Percentiles rank a stretch among this genome's conserved stretches.
Conservation (phyloP, 2,888 invertebrate genomes). For the Phalangium opilio region DNA sequence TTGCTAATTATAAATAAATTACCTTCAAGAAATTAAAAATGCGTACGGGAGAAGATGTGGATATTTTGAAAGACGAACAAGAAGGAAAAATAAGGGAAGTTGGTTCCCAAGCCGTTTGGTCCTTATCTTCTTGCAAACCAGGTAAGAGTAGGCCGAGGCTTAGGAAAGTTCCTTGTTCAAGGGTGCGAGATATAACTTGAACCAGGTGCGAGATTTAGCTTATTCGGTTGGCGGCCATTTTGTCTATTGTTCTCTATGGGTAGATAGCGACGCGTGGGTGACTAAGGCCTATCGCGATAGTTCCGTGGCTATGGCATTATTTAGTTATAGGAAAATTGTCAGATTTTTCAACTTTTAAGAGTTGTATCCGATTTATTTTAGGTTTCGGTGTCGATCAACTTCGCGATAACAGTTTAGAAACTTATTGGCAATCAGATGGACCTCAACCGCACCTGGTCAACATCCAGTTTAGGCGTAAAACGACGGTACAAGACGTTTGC, state of each 20-base stretch:
- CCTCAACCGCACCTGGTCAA: constrained; percentile 95
- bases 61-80: constrained; percentile 44
- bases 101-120: constrained; percentile 89
- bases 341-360: too few relatives aligned
- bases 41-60: constrained; percentile 21
- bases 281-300: too few relatives aligned
- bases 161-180: too few relatives aligned
- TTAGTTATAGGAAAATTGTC: too few relatives aligned
- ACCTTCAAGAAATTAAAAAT: too few relatives aligned
- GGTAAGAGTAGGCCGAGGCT: constrained; percentile 38
- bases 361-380: constrained; percentile 27
- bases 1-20: too few relatives aligned
- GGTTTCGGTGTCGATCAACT: constrained; percentile 97
- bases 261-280: too few relatives aligned
- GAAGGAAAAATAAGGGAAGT: constrained; percentile 59
- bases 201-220: too few relatives aligned
- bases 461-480: constrained; percentile 88
- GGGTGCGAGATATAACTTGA: too few relatives aligned
- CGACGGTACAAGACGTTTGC: constrained; percentile 84
- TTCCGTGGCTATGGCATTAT: too few relatives aligned
- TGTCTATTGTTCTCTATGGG: too few relatives aligned
- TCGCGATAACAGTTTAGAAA: constrained; percentile 85
- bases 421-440: constrained; percentile 99
- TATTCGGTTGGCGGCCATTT: too few relatives aligned
- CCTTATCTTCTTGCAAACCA: constrained; percentile 93